phyloP scores from a whole-genome alignment of 2,888 invertebrate species.

The Conops quadrifasciatus region DNA sequence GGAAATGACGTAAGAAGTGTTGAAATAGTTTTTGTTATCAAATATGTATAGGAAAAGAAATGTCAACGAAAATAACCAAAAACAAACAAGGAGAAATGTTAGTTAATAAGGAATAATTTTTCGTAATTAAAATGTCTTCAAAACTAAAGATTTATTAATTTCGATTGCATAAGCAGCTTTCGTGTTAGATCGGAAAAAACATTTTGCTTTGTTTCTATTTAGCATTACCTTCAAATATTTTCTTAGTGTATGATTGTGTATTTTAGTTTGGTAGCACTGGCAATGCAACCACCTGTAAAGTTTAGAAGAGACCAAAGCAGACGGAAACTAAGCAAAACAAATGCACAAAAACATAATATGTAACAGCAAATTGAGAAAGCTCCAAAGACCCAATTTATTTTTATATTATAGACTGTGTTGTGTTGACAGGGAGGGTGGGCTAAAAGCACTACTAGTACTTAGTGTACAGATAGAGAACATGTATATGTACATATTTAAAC shows the following conservation, averaged over 20 bases:
- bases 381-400: constrained; percentile 18
- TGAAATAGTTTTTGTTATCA: too few species aligned
- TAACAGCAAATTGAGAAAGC: neutral
- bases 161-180: too few species aligned
- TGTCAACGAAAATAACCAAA: too few species aligned
- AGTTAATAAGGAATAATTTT: too few species aligned
- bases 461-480: neutral
- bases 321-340: constrained; percentile 22
- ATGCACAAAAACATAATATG: constrained; percentile 5
- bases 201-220: too few species aligned
- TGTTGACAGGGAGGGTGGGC: neutral
- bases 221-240: too few species aligned
- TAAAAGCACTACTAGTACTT: neutral
- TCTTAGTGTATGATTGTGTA: neutral
- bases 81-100: too few species aligned
- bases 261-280: constrained; percentile 14
- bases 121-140: too few species aligned
- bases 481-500: neutral
- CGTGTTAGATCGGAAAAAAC: too few species aligned
- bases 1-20: too few species aligned
- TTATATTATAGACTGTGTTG: neutral
- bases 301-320: neutral
- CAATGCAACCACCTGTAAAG: constrained; percentile 29
- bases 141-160: too few species aligned
- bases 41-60: too few species aligned